Conservation (phyloP, 2,797 vertebrate genomes). For the Tarsius wallacei region DNA sequence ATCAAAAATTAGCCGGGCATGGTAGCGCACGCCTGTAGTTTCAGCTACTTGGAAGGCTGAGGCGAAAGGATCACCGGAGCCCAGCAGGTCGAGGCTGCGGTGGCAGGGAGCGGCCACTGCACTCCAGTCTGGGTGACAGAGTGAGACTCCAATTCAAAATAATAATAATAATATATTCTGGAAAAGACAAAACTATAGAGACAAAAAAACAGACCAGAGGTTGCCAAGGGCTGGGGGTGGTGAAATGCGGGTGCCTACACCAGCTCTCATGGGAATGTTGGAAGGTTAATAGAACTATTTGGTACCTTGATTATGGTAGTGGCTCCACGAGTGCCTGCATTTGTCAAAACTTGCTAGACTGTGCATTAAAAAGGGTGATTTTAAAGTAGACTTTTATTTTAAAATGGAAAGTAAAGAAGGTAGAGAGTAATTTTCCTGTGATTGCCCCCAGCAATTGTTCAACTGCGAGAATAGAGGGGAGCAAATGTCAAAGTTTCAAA, state of each 20-base stretch:
- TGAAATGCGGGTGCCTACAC: background rate
- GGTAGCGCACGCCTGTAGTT: no score
- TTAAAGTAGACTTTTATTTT: conserved; percentile 53
- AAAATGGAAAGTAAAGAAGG: background rate
- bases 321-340: background rate
- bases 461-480: background rate
- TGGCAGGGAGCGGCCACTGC: no score
- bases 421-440: background rate
- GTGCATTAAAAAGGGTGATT: background rate
- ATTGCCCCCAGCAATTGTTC: background rate
- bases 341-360: conserved; percentile 28
- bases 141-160: no score
- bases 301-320: background rate
- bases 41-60: no score
- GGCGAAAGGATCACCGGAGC: no score
- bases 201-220: background rate
- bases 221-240: background rate
- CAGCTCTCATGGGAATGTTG: background rate
- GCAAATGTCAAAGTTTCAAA: conserved; percentile 18
- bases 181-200: background rate
- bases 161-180: background rate
- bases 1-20: no score
- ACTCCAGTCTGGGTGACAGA: no score
- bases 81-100: no score
- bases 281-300: background rate